Percentiles rank a stretch among this genome's conserved stretches.
These are phyloP conservation scores for Lipophrys pholis DNA, from an alignment of 2,113 vertebrate species.

Conservation along the genomic window DNA sequence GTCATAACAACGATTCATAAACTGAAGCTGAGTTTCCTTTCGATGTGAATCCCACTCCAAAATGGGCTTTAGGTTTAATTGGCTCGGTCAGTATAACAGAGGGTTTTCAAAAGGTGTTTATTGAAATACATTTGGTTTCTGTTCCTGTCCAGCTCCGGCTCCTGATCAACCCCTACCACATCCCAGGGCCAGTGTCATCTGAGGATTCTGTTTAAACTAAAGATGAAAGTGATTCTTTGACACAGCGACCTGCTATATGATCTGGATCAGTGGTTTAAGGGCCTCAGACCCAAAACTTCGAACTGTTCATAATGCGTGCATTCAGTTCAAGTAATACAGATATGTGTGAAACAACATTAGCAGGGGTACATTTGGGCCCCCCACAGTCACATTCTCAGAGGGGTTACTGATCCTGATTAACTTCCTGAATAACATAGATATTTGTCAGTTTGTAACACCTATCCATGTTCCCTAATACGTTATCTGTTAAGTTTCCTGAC, in stretches of 20 bases:
- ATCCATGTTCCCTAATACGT: too few relatives aligned
- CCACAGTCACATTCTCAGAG: too few relatives aligned
- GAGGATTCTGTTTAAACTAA: conserved; percentile 2
- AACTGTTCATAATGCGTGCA: too few relatives aligned
- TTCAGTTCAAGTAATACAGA: too few relatives aligned
- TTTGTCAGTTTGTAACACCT: too few relatives aligned
- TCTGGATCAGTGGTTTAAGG: neutral
- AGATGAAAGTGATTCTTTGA: conserved; percentile 7
- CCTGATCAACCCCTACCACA: too few relatives aligned
- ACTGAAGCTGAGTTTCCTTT: neutral
- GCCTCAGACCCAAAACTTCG: too few relatives aligned
- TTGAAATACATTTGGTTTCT: neutral
- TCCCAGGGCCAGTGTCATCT: neutral
- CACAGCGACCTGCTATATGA: neutral
- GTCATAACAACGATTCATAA: neutral
- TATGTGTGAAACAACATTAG: too few relatives aligned
- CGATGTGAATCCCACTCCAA: neutral
- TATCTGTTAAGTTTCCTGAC: too few relatives aligned
- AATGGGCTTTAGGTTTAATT: neutral
- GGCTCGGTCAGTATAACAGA: neutral
- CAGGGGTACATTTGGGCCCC: too few relatives aligned
- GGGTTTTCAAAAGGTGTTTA: neutral
- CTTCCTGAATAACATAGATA: too few relatives aligned
- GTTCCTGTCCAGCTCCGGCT: neutral
- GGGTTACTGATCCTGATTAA: too few relatives aligned